phyloP scores from a whole-genome alignment of 2,797 vertebrate genomes.

The Leptatherina wallacei region DNA sequence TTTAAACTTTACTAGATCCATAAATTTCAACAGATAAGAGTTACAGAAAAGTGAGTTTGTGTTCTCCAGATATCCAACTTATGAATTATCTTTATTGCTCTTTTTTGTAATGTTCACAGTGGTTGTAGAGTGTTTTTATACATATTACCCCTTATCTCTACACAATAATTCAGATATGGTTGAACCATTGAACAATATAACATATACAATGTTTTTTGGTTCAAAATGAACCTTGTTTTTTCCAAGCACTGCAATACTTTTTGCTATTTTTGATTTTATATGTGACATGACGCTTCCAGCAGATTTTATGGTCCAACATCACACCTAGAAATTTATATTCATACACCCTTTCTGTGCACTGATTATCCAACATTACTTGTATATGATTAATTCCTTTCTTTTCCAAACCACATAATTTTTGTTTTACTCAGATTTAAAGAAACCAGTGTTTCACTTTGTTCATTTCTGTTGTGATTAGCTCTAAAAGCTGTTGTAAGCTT shows the following conservation, averaged over 20 bases:
- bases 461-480: background rate
- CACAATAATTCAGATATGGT: background rate
- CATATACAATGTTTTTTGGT: background rate
- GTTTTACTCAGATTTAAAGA: background rate
- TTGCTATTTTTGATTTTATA: background rate
- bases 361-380: background rate
- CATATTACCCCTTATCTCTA: background rate
- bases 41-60: background rate
- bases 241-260: background rate
- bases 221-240: background rate
- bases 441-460: background rate
- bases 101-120: background rate
- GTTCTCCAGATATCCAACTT: background rate
- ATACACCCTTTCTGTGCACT: background rate
- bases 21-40: background rate
- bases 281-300: background rate
- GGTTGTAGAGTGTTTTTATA: background rate
- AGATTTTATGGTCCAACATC: background rate
- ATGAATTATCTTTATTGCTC: no score
- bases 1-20: background rate
- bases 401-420: background rate
- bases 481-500: background rate
- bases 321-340: background rate
- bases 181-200: background rate
- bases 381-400: no score